Evolutionary conservation across 2,113 vertebrate genomes (phyloP), one percentile per base, ranked within the genome.

Genomic region (Lathamus discolor): DNA sequence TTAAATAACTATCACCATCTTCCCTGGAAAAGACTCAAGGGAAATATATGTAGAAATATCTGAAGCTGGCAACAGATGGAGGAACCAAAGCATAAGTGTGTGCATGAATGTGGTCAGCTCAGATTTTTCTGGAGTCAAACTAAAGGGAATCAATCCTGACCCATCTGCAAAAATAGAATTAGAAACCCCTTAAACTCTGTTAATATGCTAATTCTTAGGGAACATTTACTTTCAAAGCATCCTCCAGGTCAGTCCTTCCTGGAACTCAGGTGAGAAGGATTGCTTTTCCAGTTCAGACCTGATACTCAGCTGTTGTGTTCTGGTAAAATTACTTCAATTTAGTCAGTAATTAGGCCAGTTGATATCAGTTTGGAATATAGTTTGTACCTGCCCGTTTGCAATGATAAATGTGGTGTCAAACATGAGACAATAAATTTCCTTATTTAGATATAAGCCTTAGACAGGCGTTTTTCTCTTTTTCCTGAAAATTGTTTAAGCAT

Each of bases 401-500:
- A 8, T 43, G 27, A 44, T 35, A 64, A 7, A 35, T 13, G 3
- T 59, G 61, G 16, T 20, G 22, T 52, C 48, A 86, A n/a, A 88
- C 33, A 17, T 0, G 11, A 76, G 23, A 52, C 33, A 73, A 92
- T 23, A 79, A 39, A 11, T 41, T 6, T 54, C 28, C n/a, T 77
- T 20, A 13, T 31, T 69, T 10, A 55, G 12, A 33, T 48, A 9
- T 73, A 59, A 93, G 9, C 12, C 23, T 14, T 2, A 72, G 61
- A 75, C 17, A 46, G 39, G 14, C 59, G 55, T 20, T 82, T 74
- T 69, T 72, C 41, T 55, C 73, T 87, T 25, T 82, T 78, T 75
- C 83, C 93, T 77, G 54, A 39, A 94, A 82, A 79, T 44, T 87
- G 25, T 85, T 78, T 88, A 91, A 96, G 86, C 81, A 48, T 74